Conservation (phyloP, 2,888 invertebrate species). For the Hirtodrosophila alboralis region DNA sequence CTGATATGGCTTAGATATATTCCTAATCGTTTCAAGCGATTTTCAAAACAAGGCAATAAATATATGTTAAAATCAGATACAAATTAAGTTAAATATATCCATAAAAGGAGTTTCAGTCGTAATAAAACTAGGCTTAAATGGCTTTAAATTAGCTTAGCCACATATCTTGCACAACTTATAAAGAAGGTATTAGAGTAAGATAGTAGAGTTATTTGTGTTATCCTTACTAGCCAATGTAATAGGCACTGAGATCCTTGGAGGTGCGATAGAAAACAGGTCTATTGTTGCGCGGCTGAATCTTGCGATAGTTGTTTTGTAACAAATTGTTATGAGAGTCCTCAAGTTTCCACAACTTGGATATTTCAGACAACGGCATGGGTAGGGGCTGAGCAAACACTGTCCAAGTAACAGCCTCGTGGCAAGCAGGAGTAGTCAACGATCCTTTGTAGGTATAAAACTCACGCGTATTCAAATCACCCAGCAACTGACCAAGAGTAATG, state of each 20-base stretch:
- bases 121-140: too few species aligned
- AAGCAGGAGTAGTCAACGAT: constrained; percentile 90
- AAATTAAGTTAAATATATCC: too few species aligned
- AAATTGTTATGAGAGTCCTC: constrained; percentile 44
- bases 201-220: background rate
- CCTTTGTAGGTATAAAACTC: constrained; percentile 84
- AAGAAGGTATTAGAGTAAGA: background rate
- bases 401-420: constrained; percentile 90
- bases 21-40: too few species aligned
- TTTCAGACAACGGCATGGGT: constrained; percentile 80
- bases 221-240: constrained; percentile 2
- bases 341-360: constrained; percentile 68
- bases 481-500: constrained; percentile 70
- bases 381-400: constrained; percentile 86
- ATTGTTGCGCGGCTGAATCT: constrained; percentile 57
- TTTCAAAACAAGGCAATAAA: too few species aligned
- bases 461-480: constrained; percentile 71
- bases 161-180: background rate
- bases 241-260: constrained; percentile 6
- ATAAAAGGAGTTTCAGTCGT: too few species aligned
- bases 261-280: constrained; percentile 49
- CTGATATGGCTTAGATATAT: too few species aligned
- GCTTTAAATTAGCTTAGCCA: too few species aligned
- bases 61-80: too few species aligned
- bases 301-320: constrained; percentile 66